phyloP scores from a whole-genome alignment of 2,113 vertebrate genomes.

The Vireo altiloquus region DNA sequence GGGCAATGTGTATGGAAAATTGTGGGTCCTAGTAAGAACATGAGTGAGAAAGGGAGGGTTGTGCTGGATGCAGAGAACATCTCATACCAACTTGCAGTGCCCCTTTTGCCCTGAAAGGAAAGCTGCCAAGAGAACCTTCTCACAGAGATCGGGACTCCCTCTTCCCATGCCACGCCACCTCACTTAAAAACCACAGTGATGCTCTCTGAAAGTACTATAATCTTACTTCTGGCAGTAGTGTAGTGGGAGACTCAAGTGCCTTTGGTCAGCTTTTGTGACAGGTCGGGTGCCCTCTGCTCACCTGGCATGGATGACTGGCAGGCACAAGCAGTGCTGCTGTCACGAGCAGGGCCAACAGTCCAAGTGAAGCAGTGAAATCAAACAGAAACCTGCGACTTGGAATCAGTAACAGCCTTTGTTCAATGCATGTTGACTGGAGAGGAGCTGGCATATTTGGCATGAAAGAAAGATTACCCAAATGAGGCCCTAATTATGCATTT shows the following conservation, averaged over 20 bases:
- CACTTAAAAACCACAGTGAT: neutral
- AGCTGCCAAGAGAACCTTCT: neutral
- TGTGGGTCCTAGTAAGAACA: neutral
- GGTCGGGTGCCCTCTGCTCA: rapidly evolving
- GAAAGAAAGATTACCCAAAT: neutral
- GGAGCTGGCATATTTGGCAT: neutral
- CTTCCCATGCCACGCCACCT: neutral
- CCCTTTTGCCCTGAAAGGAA: neutral
- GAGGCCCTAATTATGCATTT: neutral
- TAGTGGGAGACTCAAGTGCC: neutral
- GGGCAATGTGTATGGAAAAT: neutral
- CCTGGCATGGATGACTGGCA: rapidly evolving
- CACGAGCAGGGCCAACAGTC: rapidly evolving
- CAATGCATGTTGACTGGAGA: neutral
- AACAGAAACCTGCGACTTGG: neutral
- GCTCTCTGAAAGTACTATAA: neutral
- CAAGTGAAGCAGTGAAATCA: neutral
- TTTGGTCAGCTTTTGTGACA: neutral
- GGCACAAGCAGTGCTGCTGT: neutral
- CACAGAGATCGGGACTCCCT: neutral
- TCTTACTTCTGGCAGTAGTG: neutral
- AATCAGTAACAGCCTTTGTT: rapidly evolving
- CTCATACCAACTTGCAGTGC: neutral
- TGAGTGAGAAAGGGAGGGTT: neutral
- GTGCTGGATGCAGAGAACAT: neutral